phyloP scores from a whole-genome alignment of 2,113 vertebrate species.

The Xenopus borealis region DNA sequence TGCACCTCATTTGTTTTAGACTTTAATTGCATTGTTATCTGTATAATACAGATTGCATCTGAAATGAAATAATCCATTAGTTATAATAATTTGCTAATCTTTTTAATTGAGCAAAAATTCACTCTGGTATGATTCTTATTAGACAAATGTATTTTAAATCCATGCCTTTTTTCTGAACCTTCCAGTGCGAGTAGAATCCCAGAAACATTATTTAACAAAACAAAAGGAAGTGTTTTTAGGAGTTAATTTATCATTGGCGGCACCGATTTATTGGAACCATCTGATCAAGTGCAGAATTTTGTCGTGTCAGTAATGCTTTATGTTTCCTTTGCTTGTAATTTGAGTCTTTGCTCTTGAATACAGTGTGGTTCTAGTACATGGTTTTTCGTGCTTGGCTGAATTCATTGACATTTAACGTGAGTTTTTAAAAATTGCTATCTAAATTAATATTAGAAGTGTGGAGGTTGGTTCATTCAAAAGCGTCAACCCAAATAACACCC shows the following conservation, averaged over 20 bases:
- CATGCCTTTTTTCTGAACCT: not conserved
- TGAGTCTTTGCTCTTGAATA: not conserved
- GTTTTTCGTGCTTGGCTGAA: not conserved
- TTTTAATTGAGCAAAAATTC: not conserved
- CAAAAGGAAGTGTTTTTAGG: not conserved
- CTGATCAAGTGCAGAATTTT: not conserved
- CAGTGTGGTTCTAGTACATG: not conserved
- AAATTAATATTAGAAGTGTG: conserved; percentile 9
- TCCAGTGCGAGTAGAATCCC: not conserved
- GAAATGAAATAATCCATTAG: not conserved
- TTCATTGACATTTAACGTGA: not conserved
- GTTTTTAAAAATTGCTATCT: conserved; percentile 7
- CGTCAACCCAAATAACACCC: conserved; percentile 14
- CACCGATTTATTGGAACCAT: conserved; percentile 1
- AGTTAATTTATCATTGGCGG: not conserved
- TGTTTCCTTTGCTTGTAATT: conserved; percentile 1
- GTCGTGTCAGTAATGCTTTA: not conserved
- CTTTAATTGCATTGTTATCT: conserved; percentile 20
- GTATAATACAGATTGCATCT: not conserved
- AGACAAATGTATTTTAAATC: not conserved
- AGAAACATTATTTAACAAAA: not conserved
- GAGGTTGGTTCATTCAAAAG: not conserved
- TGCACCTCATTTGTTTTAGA: not conserved
- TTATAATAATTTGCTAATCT: not conserved
- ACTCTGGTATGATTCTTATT: not conserved